A percentile compares a stretch with the other conserved stretches of the same genome.
Evolutionary conservation across 2,113 vertebrate genomes (phyloP).

Genomic region (Xiphorhynchus elegans): DNA sequence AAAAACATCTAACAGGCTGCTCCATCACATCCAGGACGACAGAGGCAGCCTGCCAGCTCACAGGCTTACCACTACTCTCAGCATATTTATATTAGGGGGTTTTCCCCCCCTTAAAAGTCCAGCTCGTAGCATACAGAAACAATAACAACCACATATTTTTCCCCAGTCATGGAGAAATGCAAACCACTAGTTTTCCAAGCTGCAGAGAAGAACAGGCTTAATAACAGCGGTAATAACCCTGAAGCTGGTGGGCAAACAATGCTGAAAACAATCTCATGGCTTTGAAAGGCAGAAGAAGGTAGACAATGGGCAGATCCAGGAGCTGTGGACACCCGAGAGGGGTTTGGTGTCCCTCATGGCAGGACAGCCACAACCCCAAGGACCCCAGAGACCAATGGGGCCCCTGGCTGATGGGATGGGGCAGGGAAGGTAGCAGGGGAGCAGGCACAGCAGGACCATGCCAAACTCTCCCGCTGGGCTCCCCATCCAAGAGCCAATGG

Average conservation of each 20-base stretch:
- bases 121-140: not conserved
- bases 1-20: conserved; percentile 26
- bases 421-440: not conserved
- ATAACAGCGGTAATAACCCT: not conserved
- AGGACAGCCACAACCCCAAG: not conserved
- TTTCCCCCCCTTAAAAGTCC: not conserved
- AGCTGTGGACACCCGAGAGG: not conserved
- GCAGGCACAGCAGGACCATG: not conserved
- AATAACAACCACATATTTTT: not conserved
- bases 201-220: not conserved
- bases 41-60: conserved; percentile 39
- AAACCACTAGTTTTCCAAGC: not conserved
- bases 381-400: not conserved
- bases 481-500: not conserved
- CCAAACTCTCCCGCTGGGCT: not conserved
- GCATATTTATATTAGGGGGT: not conserved
- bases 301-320: accelerated
- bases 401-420: not conserved
- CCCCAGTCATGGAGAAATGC: not conserved
- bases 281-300: not conserved
- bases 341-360: not conserved
- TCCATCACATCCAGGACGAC: not conserved
- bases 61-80: conserved; percentile 2
- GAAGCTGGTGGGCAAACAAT: not conserved
- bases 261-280: not conserved